These are phyloP conservation scores for Diuraphis noxia DNA, from an alignment of 1,140 invertebrate genomes.

Conservation along the genomic window DNA sequence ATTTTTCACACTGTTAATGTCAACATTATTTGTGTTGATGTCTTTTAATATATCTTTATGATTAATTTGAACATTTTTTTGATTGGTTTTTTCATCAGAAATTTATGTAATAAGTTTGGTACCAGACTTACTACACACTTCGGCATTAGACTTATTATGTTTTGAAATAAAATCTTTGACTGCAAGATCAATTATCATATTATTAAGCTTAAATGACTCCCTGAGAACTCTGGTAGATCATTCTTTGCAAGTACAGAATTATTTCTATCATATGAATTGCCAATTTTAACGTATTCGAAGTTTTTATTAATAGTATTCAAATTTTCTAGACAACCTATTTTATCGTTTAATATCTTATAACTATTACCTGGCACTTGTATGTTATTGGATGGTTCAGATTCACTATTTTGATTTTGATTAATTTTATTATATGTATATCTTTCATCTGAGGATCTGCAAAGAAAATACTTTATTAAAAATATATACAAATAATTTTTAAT, in stretches of 20 bases:
- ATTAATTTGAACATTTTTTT: not conserved
- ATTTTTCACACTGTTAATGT: conserved; percentile 12
- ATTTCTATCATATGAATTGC: not conserved
- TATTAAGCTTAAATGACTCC: conserved; percentile 18
- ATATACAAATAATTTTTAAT: not conserved
- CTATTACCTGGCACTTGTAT: not conserved
- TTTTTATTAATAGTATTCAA: not conserved
- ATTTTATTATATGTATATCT: not conserved
- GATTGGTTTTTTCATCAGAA: not conserved
- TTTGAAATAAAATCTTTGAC: conserved; percentile 1
- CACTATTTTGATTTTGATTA: conserved; percentile 9
- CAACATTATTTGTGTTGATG: conserved; percentile 13
- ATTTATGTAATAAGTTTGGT: conserved; percentile 19
- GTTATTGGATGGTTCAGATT: not conserved
- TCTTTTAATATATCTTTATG: conserved; percentile 5
- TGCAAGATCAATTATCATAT: conserved; percentile 24
- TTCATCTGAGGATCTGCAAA: not conserved
- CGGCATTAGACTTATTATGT: conserved; percentile 13
- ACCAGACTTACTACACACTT: not conserved
- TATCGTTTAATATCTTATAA: not conserved
- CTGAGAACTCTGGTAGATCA: not conserved
- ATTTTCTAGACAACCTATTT: not conserved
- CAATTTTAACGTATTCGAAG: not conserved
- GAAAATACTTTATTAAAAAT: not conserved
- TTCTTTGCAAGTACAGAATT: not conserved